Evolutionary conservation across 2,797 vertebrate genomes (phyloP), one percentile per base, ranked within the genome.

Genomic region (Halcyon smyrnensis): DNA sequence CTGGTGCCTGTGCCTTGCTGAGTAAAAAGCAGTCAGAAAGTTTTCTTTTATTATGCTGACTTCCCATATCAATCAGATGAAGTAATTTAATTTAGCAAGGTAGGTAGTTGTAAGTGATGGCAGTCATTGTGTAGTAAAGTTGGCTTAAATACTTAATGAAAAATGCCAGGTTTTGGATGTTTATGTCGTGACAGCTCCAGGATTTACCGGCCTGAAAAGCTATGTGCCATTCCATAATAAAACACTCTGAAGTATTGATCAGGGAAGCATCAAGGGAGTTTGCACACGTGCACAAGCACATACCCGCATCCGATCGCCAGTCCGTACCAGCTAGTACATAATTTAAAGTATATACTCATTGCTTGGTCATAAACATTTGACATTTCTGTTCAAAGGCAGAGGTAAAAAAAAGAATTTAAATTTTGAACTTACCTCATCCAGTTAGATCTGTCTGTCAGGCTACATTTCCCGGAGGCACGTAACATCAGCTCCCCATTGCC

Each of bases 21-120:
- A 65, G 53, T 77, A 36, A 74, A 95, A 90, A 65, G 25, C 90
- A 95, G 37, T 78, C 81, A 68, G 59, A 81, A 95, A 80, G 81
- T 94, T 94, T 79, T 70, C 36, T 89, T 73, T 70, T 74, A 24
- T 50, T 93, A 45, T 15, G 8, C 75, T 94, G 71, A 77, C 75
- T 94, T 13, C 7, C 57, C 64, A 4, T 90, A 59, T 90, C 88
- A 87, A 54, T 87, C 79, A 70, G 67, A 18, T 65, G 37, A 80
- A 93, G 77, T 94, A 43, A 93, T 83, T 93, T 77, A 80, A 93
- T 97, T 94, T 93, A 85, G 57, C 57, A 62, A 71, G 90, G 71
- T 71, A 62, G 48, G 71, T 65, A 89, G 41, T 67, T 90, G 37
- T 50, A 91, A 87, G 64, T 64, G 79, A 80, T 80, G 76, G 45